Evolutionary conservation across 2,797 vertebrate species (phyloP).

Genomic region (Syngnathus acus): DNA sequence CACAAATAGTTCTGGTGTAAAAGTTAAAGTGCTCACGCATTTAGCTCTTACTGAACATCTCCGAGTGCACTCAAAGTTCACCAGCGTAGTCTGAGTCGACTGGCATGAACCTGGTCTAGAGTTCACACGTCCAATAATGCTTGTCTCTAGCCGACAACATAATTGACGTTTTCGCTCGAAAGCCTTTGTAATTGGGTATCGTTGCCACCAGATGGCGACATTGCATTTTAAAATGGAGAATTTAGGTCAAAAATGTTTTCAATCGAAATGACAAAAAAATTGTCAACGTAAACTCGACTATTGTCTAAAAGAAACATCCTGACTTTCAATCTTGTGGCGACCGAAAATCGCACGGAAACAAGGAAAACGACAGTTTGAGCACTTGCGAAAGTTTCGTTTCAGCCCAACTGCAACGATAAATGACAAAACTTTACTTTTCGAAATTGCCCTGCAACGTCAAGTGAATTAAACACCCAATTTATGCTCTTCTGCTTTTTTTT

Average conservation of each 20-base stretch:
- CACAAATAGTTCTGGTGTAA: conserved; percentile 7
- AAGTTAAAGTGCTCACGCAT: not conserved
- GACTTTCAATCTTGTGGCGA: not conserved
- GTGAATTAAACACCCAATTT: not conserved
- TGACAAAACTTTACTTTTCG: too few relatives aligned
- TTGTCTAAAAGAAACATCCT: not conserved
- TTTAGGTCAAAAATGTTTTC: too few relatives aligned
- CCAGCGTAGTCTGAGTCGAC: not conserved
- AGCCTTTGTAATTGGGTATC: not conserved
- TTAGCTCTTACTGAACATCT: not conserved
- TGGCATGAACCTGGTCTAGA: not conserved
- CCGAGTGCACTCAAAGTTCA: conserved; percentile 8
- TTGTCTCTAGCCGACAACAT: too few relatives aligned
- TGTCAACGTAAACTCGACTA: too few relatives aligned
- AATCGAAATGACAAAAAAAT: too few relatives aligned
- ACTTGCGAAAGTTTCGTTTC: too few relatives aligned
- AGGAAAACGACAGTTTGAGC: too few relatives aligned
- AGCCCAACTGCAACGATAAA: too few relatives aligned
- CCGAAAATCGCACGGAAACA: not conserved
- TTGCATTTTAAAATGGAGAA: not conserved
- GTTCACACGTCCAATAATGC: not conserved
- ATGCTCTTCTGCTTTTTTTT: not conserved
- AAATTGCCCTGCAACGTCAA: not conserved
- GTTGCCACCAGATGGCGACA: not conserved
- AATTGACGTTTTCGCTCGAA: not conserved